Percentiles rank a stretch among this genome's conserved stretches.
Conservation (phyloP, 2,113 vertebrate species). For the Cyanoliseus patagonus region DNA sequence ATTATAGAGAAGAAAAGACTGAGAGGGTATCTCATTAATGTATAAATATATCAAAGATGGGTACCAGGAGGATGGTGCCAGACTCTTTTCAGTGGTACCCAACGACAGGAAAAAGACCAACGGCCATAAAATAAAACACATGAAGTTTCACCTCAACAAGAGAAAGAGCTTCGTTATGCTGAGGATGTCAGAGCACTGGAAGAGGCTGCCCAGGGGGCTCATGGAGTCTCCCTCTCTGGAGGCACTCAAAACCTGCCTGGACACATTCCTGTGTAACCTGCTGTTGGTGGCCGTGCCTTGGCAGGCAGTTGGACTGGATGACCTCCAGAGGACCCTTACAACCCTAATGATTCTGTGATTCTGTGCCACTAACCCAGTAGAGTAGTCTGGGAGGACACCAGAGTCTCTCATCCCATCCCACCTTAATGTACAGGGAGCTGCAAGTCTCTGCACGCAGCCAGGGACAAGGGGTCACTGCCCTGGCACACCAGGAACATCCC, state of each 20-base stretch:
- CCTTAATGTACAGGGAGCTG: fast-evolving
- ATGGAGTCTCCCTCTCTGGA: background rate
- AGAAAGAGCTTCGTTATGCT: background rate
- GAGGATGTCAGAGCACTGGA: background rate
- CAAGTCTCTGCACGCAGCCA: fast-evolving
- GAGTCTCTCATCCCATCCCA: background rate
- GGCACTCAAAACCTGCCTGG: background rate
- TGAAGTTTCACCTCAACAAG: background rate
- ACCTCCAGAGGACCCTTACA: background rate
- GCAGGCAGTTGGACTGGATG: background rate
- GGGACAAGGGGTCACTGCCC: fast-evolving
- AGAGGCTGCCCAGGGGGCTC: background rate
- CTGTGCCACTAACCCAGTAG: background rate
- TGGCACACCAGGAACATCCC: fast-evolving
- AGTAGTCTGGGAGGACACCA: fast-evolving
- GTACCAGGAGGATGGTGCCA: background rate
- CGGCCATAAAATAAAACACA: too few relatives aligned
- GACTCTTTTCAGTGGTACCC: background rate
- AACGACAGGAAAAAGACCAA: background rate
- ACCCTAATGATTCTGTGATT: background rate
- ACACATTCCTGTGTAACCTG: background rate
- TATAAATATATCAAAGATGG: background rate
- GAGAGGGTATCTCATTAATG: background rate
- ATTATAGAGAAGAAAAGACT: background rate
- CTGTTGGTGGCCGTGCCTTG: background rate